Base-by-base conservation (phyloP, 1,140 invertebrate species). In the Hycleus cichorii region DNA sequence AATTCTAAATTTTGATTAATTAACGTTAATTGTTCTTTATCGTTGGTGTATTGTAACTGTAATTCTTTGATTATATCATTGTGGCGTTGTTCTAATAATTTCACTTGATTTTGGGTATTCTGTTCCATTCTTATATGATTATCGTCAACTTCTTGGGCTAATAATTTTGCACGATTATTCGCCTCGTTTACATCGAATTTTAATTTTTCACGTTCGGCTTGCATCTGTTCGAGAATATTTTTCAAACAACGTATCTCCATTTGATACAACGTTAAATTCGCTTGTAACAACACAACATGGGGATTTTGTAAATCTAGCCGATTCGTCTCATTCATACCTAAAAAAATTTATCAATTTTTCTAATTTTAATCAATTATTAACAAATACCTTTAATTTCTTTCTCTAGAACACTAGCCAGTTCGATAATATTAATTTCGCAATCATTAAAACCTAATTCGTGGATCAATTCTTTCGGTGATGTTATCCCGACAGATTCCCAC, bases 131-230 rank as follows among this genome's bases (percentile, higher is more conserved):
- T 80, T 0, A 82, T 78, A 72, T 95, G 90, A 64, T 90, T 86
- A 49, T 95, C 93, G 70, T 96, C 93, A 1, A 93, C 87, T 74
- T 96, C 93, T 57, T 89, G 86, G 2, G 90, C 92, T 18, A 95
- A 73, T 39, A 91, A 65, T 5, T 83, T 79, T 0, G 90, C 88
- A 58, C 91, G 76, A 32, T 86, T 79, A 65, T 94, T 93, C 0
- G 91, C 91, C 64, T 93, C 89, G 7, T 77, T 74, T 7, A 94
- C 78, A 68, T 93, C 90, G 1, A 75, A 72, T 46, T 84, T 81
- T 11, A 95, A 72, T 72, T 94, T 93, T 45, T 90, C 83, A 63
- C 85, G 80, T 66, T 86, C 90, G 50, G 78, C 80, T 39, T 76
- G 77, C 55, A 87, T 74, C 60, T 89, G 86, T 56, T 89, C 86